Conservation (phyloP, 2,797 vertebrate genomes). For the Gorsachius magnificus region DNA sequence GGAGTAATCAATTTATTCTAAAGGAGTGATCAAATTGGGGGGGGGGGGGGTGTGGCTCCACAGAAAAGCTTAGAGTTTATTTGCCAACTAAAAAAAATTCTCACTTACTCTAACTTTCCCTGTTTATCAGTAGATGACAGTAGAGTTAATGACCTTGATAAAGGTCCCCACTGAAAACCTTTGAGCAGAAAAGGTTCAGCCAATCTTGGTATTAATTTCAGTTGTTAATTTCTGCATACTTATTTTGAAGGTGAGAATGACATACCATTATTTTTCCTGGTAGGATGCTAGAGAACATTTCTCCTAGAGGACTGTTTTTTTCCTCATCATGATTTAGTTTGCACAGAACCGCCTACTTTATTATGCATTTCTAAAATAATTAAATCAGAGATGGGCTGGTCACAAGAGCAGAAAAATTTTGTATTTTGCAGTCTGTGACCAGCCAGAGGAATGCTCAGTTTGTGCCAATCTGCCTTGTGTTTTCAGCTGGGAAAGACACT, state of each 20-base stretch:
- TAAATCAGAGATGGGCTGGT: not conserved
- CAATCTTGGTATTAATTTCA: not conserved
- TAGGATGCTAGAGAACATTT: not conserved
- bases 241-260: not conserved
- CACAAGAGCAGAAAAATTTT: not conserved
- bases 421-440: not conserved
- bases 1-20: not conserved
- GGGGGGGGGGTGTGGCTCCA: not conserved
- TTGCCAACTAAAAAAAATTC: not conserved
- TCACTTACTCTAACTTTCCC: not conserved
- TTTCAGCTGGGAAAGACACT: conserved; percentile 53
- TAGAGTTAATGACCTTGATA: not conserved
- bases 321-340: not conserved
- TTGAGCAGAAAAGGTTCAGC: not conserved
- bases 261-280: not conserved
- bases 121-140: not conserved
- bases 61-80: not conserved
- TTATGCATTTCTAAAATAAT: not conserved
- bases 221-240: not conserved
- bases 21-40: not conserved
- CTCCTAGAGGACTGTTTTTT: not conserved
- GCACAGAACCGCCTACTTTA: not conserved
- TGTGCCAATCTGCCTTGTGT: conserved; percentile 41
- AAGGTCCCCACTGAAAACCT: not conserved
- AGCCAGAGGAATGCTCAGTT: conserved; percentile 22